Conservation (phyloP, 2,113 vertebrate genomes). For the Anguilla rostrata region DNA sequence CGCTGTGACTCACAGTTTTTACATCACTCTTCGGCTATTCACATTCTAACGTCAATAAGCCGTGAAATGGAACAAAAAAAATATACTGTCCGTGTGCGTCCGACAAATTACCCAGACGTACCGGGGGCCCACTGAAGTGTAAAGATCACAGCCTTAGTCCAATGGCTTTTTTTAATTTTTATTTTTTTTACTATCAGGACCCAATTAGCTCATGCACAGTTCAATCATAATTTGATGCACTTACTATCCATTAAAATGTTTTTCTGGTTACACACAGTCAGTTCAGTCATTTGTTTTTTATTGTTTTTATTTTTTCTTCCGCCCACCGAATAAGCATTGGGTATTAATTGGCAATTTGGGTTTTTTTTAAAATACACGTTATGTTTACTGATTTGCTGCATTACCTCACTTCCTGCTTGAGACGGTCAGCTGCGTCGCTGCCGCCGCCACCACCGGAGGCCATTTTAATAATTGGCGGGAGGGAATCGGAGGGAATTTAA, state of each 20-base stretch:
- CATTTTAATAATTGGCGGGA: too few relatives aligned
- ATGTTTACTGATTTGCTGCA: neutral
- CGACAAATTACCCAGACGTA: neutral
- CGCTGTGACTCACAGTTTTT: slow-evolving; percentile 2
- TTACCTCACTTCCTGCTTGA: neutral
- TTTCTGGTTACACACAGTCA: neutral
- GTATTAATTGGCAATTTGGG: neutral
- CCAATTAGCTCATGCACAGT: neutral
- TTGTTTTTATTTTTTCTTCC: neutral
- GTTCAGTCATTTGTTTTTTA: neutral
- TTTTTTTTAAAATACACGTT: neutral
- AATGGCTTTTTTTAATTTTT: neutral
- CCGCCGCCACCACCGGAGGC: too few relatives aligned
- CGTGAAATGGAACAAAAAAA: slow-evolving; percentile 13
- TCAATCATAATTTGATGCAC: neutral
- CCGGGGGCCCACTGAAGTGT: neutral
- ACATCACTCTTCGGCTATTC: slow-evolving; percentile 12
- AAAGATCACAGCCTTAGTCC: neutral
- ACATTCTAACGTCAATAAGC: slow-evolving; percentile 14
- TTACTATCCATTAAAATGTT: slow-evolving; percentile 2
- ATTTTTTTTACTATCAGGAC: neutral
- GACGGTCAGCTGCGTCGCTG: neutral
- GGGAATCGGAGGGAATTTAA: neutral
- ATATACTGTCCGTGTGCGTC: neutral
- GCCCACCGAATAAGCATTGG: neutral